Evolutionary conservation across 2,797 vertebrate species (phyloP), one percentile per base, ranked within the genome.

Genomic region (Argentina silus): DNA sequence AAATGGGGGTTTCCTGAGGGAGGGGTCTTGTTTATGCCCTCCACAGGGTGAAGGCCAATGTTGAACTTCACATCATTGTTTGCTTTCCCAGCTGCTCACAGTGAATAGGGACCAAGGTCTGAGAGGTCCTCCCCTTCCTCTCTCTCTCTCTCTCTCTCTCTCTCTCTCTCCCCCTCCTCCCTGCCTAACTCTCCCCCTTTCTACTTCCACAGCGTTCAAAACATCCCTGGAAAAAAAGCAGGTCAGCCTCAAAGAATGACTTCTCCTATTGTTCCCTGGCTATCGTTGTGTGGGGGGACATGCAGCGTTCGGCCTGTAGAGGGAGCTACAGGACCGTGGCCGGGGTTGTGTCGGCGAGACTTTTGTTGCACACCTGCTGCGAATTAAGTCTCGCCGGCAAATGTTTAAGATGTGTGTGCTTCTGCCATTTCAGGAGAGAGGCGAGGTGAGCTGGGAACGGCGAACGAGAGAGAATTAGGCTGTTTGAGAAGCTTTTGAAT

Each of bases 51-150:
- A 51, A 69, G 61, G 60, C 43, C 61, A 53, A 76, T 85, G 77
- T 80, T 87, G 82, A 36, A 67, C 79, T 87, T 90, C 86, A 81
- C 86, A 87, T 84, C 70, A 87, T 90, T 91, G 89, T 91, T 89
- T 56, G n/a, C 72, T 79, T 70, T 45, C 78, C 67, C 89, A 91
- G 89, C 88, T 91, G 88, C 77, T 77, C 78, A 75, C 55, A 77
- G 73, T 81, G 73, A 85, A 81, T 84, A 70, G 79, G 86, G 88
- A 81, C 78, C 84, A 83, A 82, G 78, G 83, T 44, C 74, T 78
- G 43, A 63, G 63, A 75, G 63, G 23, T 72, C 84, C 79, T 8
- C 73, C 78, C 82, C 73, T 75, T 82, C 80, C 84, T 84, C 81
- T 77, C 75, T 36, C 67, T 72, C 64, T 47, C 65, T 9, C 56